These are phyloP conservation scores for Hippoglossus hippoglossus DNA, from an alignment of 2,797 vertebrate genomes.

Conservation along the genomic window DNA sequence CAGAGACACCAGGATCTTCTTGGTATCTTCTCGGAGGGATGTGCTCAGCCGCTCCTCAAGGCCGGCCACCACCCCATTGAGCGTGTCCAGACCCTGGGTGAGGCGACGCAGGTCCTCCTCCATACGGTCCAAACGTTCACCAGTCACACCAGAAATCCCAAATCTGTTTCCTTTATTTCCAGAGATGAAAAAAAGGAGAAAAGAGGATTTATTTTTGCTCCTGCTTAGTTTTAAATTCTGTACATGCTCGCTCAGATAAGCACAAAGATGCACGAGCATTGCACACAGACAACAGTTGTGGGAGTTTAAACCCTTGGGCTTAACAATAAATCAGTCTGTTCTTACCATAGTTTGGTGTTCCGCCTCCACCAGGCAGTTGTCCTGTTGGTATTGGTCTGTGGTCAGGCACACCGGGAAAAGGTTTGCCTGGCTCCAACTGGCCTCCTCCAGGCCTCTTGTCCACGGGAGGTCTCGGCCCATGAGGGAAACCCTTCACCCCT, in stretches of 20 bases:
- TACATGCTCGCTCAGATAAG: too few relatives aligned
- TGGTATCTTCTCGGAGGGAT: constrained; percentile 89
- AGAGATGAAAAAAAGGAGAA: constrained; percentile 2
- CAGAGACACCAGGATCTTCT: constrained; percentile 87
- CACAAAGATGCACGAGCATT: neutral
- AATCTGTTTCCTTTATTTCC: constrained; percentile 84
- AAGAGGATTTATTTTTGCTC: neutral
- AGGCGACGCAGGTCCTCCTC: constrained; percentile 92
- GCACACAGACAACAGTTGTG: neutral
- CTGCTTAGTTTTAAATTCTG: too few relatives aligned
- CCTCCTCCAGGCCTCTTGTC: constrained; percentile 80
- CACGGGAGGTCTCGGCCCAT: constrained; percentile 79
- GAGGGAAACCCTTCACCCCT: constrained; percentile 85
- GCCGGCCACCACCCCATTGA: constrained; percentile 87
- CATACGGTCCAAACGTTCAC: constrained; percentile 91
- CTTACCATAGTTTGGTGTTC: constrained; percentile 86
- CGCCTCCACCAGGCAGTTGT: constrained; percentile 75
- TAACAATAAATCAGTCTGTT: neutral
- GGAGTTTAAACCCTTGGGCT: neutral
- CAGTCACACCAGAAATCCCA: constrained; percentile 83
- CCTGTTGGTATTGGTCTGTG: constrained; percentile 78
- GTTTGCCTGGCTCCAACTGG: constrained; percentile 81
- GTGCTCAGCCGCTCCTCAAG: constrained; percentile 89
- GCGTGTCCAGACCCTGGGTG: constrained; percentile 88
- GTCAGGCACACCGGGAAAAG: constrained; percentile 79